phyloP scores from a whole-genome alignment of 2,113 vertebrate species.

The Geothlypis trichas region DNA sequence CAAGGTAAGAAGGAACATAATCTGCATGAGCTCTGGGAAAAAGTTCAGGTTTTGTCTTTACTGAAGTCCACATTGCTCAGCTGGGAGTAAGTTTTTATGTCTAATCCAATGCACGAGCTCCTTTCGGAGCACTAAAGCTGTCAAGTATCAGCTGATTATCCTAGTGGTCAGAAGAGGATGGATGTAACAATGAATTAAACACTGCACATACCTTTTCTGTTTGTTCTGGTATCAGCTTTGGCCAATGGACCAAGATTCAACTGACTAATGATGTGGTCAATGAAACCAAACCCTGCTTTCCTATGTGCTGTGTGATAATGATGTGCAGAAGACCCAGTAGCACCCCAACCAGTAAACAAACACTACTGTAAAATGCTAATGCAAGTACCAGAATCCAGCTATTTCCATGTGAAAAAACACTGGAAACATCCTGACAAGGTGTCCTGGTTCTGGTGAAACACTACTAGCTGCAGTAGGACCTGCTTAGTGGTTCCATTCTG shows the following conservation, averaged over 20 bases:
- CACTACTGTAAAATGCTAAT: constrained; percentile 19
- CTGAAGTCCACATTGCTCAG: background rate
- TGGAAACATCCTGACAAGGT: background rate
- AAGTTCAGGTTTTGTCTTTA: background rate
- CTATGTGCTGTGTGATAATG: background rate
- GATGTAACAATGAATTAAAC: background rate
- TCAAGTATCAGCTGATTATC: background rate
- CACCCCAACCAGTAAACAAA: constrained; percentile 32
- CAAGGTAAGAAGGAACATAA: background rate
- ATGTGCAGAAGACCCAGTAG: background rate
- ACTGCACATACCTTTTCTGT: background rate
- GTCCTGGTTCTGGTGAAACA: background rate
- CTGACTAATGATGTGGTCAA: background rate
- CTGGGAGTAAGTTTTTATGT: background rate
- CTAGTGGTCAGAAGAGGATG: background rate
- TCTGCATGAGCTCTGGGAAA: background rate
- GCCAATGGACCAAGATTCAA: background rate
- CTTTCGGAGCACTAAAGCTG: background rate
- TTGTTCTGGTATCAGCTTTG: background rate
- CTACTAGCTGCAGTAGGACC: background rate
- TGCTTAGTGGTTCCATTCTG: constrained; percentile 3
- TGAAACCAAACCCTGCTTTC: background rate
- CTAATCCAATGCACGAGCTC: background rate
- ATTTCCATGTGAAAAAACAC: background rate
- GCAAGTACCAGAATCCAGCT: background rate